Base-by-base conservation (phyloP, 2,113 vertebrate genomes). In the Pteruthius melanotis region DNA sequence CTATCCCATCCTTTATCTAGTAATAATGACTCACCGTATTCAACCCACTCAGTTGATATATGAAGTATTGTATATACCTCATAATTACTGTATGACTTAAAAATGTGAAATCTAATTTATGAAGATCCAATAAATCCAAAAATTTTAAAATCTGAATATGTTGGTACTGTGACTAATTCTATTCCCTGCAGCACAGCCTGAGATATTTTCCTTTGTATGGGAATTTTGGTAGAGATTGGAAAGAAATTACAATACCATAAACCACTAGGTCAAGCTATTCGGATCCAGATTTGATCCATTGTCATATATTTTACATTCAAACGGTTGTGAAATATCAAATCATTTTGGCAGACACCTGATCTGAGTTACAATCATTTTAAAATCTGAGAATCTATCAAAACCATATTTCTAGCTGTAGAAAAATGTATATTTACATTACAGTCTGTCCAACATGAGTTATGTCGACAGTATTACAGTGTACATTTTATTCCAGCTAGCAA, bases 311-410 rank as follows among this genome's bases (percentile, higher is more conserved):
- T 97, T 97, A 96, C 89, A 95, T 98, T 97, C 93, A 90, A 81
- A 83, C 83, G 45, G 64, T 94, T 96, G 87, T 97, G 94, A 98
- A 96, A 94, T 97, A 97, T 89, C 92, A 97, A 84, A 85, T 97
- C 44, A 95, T 95, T 95, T 90, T 96, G 85, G 72, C 90, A 95
- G 83, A 96, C 83, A 93, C 31, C 54, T 95, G 71, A 70, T 96
- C 60, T 83, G 90, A 94, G 97, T 97, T 97, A 94, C 88, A 96
- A 96, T 96, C 10, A 95, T 88, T 96, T 96, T 94, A 83, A 97
- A 98, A 96, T 97, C 87, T 96, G 80, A 90, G 80, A 97, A 94
- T 97, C 93, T 97, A 97, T 98, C 95, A 98, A 97, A 97, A 96
- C 96, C 83, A 85, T 97, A 97, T 98, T 98, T 97, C 93, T 97